phyloP scores from a whole-genome alignment of 2,797 vertebrate genomes.

The Trichosurus vulpecula region DNA sequence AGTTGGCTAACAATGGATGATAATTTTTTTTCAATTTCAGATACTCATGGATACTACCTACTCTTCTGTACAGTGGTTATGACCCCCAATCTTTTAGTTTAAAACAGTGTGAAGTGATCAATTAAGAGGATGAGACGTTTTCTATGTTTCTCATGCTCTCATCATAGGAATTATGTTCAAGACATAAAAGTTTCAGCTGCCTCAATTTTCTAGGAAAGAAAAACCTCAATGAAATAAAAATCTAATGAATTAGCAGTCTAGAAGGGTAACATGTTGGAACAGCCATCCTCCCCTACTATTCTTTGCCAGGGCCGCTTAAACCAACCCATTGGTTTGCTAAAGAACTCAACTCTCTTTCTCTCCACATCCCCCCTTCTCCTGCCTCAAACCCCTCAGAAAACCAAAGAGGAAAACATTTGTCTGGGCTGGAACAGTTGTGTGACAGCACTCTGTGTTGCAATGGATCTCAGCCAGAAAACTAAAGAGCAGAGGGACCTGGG shows the following conservation, averaged over 20 bases:
- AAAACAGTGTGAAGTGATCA: neutral
- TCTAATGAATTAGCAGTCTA: neutral
- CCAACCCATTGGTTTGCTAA: neutral
- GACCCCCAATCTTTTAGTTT: neutral
- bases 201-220: neutral
- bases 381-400: neutral
- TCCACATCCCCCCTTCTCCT: neutral
- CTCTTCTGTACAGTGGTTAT: neutral
- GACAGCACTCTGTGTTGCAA: neutral
- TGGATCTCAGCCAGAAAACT: neutral
- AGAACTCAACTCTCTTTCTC: neutral
- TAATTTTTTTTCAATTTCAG: neutral
- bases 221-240: neutral
- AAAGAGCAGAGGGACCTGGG: neutral
- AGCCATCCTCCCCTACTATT: neutral
- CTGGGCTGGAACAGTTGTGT: neutral
- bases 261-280: neutral
- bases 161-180: neutral
- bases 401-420: neutral
- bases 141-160: neutral
- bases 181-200: neutral
- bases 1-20: neutral
- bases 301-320: neutral
- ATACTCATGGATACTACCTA: neutral
- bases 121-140: neutral